These are phyloP conservation scores for Corythornis vintsioides DNA, from an alignment of 2,113 vertebrate species.

Conservation along the genomic window DNA sequence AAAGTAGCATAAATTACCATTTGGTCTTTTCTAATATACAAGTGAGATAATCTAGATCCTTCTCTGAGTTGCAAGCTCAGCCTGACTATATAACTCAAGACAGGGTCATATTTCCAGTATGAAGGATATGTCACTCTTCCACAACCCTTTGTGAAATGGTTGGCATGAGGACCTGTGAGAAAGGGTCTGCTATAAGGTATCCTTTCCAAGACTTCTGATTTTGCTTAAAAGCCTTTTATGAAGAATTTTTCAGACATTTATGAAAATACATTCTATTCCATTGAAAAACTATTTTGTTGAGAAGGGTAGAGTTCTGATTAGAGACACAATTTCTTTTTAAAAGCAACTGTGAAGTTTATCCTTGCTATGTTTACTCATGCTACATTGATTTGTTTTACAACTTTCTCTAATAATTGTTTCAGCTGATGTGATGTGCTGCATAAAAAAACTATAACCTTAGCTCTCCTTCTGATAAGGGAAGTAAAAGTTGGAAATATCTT, in stretches of 20 bases:
- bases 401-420: constrained; percentile 40
- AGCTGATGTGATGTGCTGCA: neutral
- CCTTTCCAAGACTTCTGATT: neutral
- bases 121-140: neutral
- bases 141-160: neutral
- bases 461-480: constrained; percentile 5
- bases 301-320: neutral
- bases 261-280: neutral
- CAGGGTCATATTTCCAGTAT: neutral
- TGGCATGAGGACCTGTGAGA: neutral
- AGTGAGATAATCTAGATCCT: neutral
- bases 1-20: neutral
- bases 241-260: neutral
- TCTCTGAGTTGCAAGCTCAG: neutral
- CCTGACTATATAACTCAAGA: neutral
- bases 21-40: neutral
- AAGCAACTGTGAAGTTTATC: neutral
- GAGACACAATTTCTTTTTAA: neutral
- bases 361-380: neutral
- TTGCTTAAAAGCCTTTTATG: neutral
- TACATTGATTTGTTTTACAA: constrained; percentile 27
- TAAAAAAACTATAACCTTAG: neutral
- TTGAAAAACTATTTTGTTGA: neutral
- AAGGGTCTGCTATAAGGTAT: neutral
- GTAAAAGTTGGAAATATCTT: neutral